Percentiles rank a stretch among this genome's conserved stretches.
Conservation (phyloP, 2,797 vertebrate genomes). For the Mallotus villosus region DNA sequence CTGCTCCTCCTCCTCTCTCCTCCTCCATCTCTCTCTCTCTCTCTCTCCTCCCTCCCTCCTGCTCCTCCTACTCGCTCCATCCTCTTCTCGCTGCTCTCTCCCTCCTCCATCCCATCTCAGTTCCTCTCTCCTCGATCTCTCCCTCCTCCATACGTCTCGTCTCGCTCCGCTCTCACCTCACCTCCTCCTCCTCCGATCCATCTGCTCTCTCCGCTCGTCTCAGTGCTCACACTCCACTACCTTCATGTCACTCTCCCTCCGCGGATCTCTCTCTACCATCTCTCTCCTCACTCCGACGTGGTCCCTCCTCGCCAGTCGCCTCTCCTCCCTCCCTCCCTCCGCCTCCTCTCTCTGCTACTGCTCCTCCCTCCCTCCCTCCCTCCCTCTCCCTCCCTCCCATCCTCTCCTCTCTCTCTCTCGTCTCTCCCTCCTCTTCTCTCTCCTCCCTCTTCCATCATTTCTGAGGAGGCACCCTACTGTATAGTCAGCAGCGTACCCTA, state of each 20-base stretch:
- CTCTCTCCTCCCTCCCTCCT: not conserved
- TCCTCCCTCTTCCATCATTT: too few species aligned
- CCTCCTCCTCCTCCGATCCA: too few species aligned
- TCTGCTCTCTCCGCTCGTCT: not conserved
- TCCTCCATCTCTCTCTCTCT: conserved; percentile 7
- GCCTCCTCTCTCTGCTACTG: not conserved
- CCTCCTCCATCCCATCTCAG: conserved; percentile 6
- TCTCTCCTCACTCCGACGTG: not conserved
- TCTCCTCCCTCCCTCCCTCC: too few species aligned
- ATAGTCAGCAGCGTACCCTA: too few species aligned
- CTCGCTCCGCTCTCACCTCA: too few species aligned
- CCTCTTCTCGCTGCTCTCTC: conserved; percentile 4
- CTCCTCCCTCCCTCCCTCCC: not conserved
- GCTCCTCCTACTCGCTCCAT: too few species aligned
- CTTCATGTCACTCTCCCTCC: too few species aligned
- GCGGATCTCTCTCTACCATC: not conserved
- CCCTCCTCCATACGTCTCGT: too few species aligned
- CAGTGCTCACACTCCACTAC: too few species aligned
- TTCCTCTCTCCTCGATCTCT: not conserved
- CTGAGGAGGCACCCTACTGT: too few species aligned
- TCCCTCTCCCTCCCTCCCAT: not conserved
- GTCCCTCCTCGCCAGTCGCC: too few species aligned
- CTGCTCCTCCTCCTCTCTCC: conserved; percentile 17
- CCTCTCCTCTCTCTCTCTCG: not conserved
- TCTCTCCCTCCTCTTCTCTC: too few species aligned